Conservation (phyloP, 2,797 vertebrate genomes). For the Helicolenus hilgendorfi region DNA sequence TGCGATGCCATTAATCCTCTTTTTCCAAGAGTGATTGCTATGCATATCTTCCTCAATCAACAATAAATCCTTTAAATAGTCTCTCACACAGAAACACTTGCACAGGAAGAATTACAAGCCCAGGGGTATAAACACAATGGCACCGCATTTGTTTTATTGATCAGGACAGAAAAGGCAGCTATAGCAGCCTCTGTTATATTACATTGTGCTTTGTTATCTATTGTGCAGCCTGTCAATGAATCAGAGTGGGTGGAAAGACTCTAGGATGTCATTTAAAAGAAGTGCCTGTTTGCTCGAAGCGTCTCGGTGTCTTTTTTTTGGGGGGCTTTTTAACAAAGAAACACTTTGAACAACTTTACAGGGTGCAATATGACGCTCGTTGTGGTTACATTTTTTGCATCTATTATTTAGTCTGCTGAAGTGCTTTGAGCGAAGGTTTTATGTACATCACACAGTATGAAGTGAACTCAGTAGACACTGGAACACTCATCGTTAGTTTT, state of each 20-base stretch:
- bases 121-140: conserved; percentile 10
- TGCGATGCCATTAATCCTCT: background rate
- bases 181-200: background rate
- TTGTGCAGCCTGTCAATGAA: conserved; percentile 1
- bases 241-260: conserved; percentile 11
- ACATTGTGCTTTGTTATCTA: conserved; percentile 1
- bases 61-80: conserved; percentile 11
- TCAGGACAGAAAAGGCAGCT: conserved; percentile 9
- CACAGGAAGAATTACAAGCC: conserved; percentile 24
- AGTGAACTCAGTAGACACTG: background rate
- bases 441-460: background rate
- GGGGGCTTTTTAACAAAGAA: too few species aligned
- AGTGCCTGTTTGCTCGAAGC: too few species aligned
- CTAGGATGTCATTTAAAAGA: background rate
- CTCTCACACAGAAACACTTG: conserved; percentile 31
- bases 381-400: background rate
- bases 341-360: background rate
- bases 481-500: background rate
- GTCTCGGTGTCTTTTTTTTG: too few species aligned
- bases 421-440: background rate
- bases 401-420: background rate
- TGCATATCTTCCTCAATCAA: background rate
- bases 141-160: conserved; percentile 52
- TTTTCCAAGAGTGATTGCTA: background rate
- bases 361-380: background rate